Evolutionary conservation across 2,888 invertebrate species (phyloP).

Genomic region (Sminthurides aquaticus): DNA sequence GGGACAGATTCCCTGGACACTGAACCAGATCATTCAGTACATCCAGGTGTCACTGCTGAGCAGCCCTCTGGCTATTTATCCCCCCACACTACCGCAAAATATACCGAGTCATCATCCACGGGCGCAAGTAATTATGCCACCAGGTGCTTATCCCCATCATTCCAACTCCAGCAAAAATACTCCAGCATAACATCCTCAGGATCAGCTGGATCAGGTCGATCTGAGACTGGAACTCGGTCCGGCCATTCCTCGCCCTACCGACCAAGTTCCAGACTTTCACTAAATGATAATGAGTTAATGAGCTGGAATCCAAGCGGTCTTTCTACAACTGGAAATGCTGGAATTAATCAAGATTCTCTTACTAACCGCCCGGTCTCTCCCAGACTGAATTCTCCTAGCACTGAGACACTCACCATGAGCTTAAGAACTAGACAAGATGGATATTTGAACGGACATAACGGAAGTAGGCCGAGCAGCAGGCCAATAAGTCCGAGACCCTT

Average conservation of each 20-base stretch:
- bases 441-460: conserved; percentile 49
- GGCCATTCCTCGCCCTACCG: conserved; percentile 46
- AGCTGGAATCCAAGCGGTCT: not conserved
- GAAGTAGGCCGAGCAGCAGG: conserved; percentile 9
- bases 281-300: not conserved
- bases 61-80: conserved; percentile 45
- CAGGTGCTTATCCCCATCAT: not conserved
- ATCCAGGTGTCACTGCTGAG: conserved; percentile 44
- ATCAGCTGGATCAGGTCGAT: not conserved
- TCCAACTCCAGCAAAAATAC: conserved; percentile 3
- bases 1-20: conserved; percentile 14
- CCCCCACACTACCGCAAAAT: not conserved
- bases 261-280: conserved; percentile 57
- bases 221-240: conserved; percentile 1
- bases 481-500: conserved; percentile 38
- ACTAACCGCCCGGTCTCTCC: not conserved
- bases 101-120: conserved; percentile 26
- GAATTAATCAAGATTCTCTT: not conserved
- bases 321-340: not conserved
- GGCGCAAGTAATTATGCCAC: conserved; percentile 9
- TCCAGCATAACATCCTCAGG: conserved; percentile 27
- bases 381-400: not conserved
- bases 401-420: conserved; percentile 7
- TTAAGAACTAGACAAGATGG: conserved; percentile 59
- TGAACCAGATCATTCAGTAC: not conserved